Evolutionary conservation across 1,140 invertebrate species (phyloP).

Genomic region (Drosophila baimaii): DNA sequence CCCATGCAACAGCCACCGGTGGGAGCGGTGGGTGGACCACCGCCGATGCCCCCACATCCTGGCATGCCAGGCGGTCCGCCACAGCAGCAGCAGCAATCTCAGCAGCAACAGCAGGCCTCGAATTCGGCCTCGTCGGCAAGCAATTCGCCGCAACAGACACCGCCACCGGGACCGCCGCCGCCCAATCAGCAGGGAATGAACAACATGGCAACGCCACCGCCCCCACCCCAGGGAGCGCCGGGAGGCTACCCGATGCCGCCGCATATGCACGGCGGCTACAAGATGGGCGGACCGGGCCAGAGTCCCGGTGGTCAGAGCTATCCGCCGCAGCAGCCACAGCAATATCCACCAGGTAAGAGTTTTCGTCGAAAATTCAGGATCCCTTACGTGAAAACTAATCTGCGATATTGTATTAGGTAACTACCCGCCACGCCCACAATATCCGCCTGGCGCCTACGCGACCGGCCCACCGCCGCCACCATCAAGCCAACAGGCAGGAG

Average conservation of each 20-base stretch:
- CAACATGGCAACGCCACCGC: conserved; percentile 85
- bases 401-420: conserved; percentile 74
- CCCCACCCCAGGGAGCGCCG: conserved; percentile 75
- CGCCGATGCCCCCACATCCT: conserved; percentile 86
- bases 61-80: conserved; percentile 63
- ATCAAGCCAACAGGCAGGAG: conserved; percentile 64
- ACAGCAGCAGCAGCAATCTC: conserved; percentile 83
- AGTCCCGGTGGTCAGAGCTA: conserved; percentile 85
- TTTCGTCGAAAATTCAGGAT: neutral
- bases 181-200: conserved; percentile 82
- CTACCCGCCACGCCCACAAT: conserved; percentile 86
- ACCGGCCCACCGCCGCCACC: conserved; percentile 74
- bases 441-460: conserved; percentile 85
- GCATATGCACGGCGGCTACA: conserved; percentile 82
- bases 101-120: conserved; percentile 81
- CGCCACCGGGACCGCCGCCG: conserved; percentile 85
- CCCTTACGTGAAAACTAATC: neutral
- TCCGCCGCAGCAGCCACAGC: conserved; percentile 86
- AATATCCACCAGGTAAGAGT: conserved; percentile 85
- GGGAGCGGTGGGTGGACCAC: conserved; percentile 88
- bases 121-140: conserved; percentile 79
- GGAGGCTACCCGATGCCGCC: conserved; percentile 79
- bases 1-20: conserved; percentile 85
- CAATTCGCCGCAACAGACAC: conserved; percentile 80
- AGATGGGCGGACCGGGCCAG: conserved; percentile 75